Evolutionary conservation across 23 tunicate genomes (phyloP), one percentile per base, ranked within the genome.

Genomic region (Clavelina lepadiformis): DNA sequence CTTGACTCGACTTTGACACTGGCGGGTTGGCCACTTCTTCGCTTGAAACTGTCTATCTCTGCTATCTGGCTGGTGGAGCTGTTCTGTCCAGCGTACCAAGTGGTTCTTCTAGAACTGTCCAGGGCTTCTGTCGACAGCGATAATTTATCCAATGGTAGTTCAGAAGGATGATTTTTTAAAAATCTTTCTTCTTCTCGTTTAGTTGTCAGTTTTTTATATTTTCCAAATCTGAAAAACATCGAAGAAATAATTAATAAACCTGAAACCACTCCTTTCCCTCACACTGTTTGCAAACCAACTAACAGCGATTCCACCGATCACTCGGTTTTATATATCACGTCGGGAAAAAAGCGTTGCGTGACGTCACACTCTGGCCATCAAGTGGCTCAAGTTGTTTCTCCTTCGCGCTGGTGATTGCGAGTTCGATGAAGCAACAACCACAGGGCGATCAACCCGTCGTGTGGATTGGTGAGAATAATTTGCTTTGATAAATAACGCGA

Each of bases 71-170:
- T 41, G 13, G n/a, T n/a, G n/a, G 33, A 44, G 22, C 34, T 33
- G 24, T 33, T 61, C 34, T 61, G 67, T 3, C 45, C 67, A 18
- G 67, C 44, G 45, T 61, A 61, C 67, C 67, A 61, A 15, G 67
- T 61, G 18, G 67, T 61, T 3, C 67, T 44, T 33, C 67, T 41
- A 8, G 11, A 8, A 15, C 13, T 41, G 11, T 11, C 15, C 11
- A 11, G 11, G 11, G 11, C 49, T 41, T 41, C 49, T 8, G 49
- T 8, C 15, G 15, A 8, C 11, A 11, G 11, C 13, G 15, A 15
- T 41, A 15, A 41, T 15, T 41, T 41, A 15, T 8, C 49, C 49
- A 41, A 41, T 41, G 49, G 49, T 41, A 15, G 49, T 41, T 11
- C 13, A 41, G 49, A 11, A 41, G 13, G 15, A 15, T 41, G 49